Evolutionary conservation across 2,113 vertebrate genomes (phyloP).

Genomic region (Myiozetetes cayanensis): DNA sequence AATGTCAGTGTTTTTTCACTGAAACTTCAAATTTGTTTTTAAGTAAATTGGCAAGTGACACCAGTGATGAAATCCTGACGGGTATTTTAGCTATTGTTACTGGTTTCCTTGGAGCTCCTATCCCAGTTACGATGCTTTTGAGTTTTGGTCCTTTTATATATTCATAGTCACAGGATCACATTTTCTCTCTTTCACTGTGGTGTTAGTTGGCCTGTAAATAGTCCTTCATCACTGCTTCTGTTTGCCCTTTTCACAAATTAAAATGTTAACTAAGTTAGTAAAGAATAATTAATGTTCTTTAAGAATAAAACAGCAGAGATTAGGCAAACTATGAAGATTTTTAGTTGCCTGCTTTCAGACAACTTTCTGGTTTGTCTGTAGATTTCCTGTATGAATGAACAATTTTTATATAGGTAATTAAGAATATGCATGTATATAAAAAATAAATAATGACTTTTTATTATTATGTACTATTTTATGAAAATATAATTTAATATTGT

Average conservation of each 20-base stretch:
- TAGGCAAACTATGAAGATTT: neutral
- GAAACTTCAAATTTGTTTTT: neutral
- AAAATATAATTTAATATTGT: neutral
- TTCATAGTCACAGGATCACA: neutral
- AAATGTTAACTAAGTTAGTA: neutral
- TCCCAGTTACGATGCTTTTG: neutral
- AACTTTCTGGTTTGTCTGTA: neutral
- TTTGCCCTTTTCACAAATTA: neutral
- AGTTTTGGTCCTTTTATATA: conserved; percentile 8
- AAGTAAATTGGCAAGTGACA: neutral
- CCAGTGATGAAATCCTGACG: neutral
- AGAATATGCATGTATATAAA: neutral
- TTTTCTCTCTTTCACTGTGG: neutral
- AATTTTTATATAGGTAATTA: neutral
- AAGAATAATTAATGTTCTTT: neutral
- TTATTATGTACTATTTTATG: neutral
- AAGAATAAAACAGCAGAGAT: neutral
- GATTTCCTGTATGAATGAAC: neutral
- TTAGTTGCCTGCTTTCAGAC: neutral
- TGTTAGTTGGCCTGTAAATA: neutral
- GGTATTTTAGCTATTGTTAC: conserved; percentile 27
- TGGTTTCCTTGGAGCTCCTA: conserved; percentile 19
- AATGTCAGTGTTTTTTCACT: neutral
- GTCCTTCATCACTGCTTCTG: neutral
- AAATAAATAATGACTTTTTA: neutral